Conservation (phyloP, 2,113 vertebrate species). For the Heloderma charlesbogerti region DNA sequence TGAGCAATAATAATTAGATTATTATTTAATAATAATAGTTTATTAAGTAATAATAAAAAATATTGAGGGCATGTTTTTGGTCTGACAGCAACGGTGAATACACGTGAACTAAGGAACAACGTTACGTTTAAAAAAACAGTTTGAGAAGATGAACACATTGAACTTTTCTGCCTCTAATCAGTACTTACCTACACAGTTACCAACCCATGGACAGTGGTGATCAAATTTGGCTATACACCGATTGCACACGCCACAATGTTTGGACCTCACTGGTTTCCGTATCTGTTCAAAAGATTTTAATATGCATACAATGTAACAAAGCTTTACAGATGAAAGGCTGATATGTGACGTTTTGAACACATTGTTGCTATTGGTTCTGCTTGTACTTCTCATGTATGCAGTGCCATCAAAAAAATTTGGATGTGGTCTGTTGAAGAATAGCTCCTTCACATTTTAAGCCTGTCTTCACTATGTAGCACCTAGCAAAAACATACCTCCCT, state of each 20-base stretch:
- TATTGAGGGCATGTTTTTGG: not conserved
- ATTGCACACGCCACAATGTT: slow-evolving; percentile 98
- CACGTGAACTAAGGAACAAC: not conserved
- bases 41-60: no score
- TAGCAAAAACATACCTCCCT: not conserved
- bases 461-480: not conserved
- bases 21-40: no score
- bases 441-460: not conserved
- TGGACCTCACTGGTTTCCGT: slow-evolving; percentile 98
- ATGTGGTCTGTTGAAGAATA: not conserved
- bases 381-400: not conserved
- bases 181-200: slow-evolving; percentile 98
- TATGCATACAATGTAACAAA: slow-evolving; percentile 42
- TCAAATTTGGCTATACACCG: slow-evolving; percentile 98
- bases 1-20: no score
- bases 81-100: not conserved
- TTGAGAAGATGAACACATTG: not conserved
- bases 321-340: slow-evolving; percentile 23
- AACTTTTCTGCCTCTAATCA: slow-evolving; percentile 5
- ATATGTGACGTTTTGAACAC: not conserved
- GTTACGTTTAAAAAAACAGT: not conserved
- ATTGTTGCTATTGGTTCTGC: not conserved
- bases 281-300: slow-evolving; percentile 80
- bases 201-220: slow-evolving; percentile 99
- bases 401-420: slow-evolving; percentile 7